Evolutionary conservation across 2,888 invertebrate species (phyloP).

Genomic region (Leptinotarsa tumamoca): DNA sequence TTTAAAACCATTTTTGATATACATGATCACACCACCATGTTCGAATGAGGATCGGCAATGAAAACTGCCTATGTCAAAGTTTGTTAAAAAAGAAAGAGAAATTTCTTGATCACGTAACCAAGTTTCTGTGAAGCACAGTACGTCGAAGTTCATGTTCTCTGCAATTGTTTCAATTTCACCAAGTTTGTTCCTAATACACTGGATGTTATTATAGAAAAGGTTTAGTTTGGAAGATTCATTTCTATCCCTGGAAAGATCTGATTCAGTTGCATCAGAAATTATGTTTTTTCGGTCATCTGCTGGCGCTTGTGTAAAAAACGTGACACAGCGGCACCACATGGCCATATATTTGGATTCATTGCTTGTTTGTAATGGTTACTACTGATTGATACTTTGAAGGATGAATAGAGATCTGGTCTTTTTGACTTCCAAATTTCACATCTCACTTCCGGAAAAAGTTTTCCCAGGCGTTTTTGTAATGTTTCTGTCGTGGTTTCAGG

Average conservation of each 20-base stretch:
- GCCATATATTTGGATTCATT: slow-evolving; percentile 21
- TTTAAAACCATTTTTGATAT: not conserved
- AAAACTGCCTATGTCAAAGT: slow-evolving; percentile 11
- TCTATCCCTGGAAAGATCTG: not conserved
- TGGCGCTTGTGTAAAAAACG: slow-evolving; percentile 15
- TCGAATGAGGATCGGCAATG: slow-evolving; percentile 2
- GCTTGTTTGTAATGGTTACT: slow-evolving; percentile 17
- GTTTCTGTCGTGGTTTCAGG: slow-evolving; percentile 10
- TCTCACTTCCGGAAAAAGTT: slow-evolving; percentile 10
- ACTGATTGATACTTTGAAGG: slow-evolving; percentile 13
- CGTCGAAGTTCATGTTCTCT: not conserved
- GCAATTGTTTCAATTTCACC: slow-evolving; percentile 17
- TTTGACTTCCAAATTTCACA: slow-evolving; percentile 17
- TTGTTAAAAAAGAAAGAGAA: slow-evolving; percentile 3
- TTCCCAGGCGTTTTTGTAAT: slow-evolving; percentile 6
- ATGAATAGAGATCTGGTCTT: slow-evolving; percentile 20
- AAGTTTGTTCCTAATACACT: slow-evolving; percentile 10
- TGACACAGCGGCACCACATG: slow-evolving; percentile 10
- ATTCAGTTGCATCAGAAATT: not conserved
- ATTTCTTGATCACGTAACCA: slow-evolving; percentile 23
- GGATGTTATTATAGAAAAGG: slow-evolving; percentile 10
- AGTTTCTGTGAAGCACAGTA: slow-evolving; percentile 14
- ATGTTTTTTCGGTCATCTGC: not conserved
- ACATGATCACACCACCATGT: slow-evolving; percentile 19
- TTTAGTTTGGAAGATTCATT: not conserved